Percentiles rank a stretch among this genome's conserved stretches.
These are phyloP conservation scores for Lydus trimaculatus DNA, from an alignment of 2,888 invertebrate species.

Conservation along the genomic window DNA sequence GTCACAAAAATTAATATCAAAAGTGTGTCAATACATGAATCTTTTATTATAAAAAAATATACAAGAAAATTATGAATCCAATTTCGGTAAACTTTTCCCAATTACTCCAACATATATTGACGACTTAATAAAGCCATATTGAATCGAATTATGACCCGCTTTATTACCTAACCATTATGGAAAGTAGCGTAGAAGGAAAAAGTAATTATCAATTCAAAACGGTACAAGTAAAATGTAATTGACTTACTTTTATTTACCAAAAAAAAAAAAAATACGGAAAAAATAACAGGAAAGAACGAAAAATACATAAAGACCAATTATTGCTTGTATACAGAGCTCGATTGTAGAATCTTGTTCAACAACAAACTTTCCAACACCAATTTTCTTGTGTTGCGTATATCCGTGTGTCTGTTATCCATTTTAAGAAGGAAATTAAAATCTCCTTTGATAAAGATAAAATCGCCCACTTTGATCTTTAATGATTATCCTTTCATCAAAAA, in stretches of 20 bases:
- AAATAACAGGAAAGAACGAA: background rate
- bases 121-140: background rate
- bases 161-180: background rate
- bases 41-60: background rate
- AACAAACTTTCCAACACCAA: conserved; percentile 32
- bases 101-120: background rate
- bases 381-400: conserved; percentile 17
- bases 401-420: conserved; percentile 12
- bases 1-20: background rate
- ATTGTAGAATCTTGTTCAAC: conserved; percentile 20
- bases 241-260: background rate
- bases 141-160: background rate
- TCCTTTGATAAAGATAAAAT: conserved; percentile 20
- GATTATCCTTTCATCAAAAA: conserved; percentile 34
- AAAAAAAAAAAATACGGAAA: no score
- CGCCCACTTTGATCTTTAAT: conserved; percentile 25
- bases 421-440: conserved; percentile 32
- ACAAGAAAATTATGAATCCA: background rate
- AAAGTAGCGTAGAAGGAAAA: conserved; percentile 10
- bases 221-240: conserved; percentile 19
- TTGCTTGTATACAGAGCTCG: conserved; percentile 15
- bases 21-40: background rate
- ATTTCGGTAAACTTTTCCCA: background rate
- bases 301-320: conserved; percentile 28
- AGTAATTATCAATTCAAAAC: conserved; percentile 25